Conservation (phyloP, 2,888 invertebrate species). For the Acronicta psi region DNA sequence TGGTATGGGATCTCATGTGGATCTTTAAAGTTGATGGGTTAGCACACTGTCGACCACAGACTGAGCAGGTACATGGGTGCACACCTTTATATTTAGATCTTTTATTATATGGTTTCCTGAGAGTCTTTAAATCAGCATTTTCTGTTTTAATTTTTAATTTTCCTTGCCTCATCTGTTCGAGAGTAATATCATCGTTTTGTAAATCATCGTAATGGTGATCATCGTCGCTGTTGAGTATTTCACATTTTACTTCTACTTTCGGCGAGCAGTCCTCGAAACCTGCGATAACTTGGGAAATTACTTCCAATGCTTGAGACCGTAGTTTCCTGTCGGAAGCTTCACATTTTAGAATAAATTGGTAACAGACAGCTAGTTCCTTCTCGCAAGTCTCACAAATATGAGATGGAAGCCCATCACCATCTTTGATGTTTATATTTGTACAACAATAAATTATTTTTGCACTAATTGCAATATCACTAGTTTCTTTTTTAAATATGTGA, state of each 20-base stretch:
- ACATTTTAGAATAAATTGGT: constrained; percentile 73
- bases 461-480: constrained; percentile 52
- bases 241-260: constrained; percentile 67
- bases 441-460: constrained; percentile 75
- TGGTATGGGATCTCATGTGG: constrained; percentile 76
- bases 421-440: constrained; percentile 62
- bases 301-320: constrained; percentile 46
- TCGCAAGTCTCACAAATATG: constrained; percentile 70
- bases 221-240: constrained; percentile 54
- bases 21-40: constrained; percentile 67
- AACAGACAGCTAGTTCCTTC: constrained; percentile 64
- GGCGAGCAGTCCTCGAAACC: constrained; percentile 32
- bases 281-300: constrained; percentile 18
- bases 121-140: constrained; percentile 14
- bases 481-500: constrained; percentile 63
- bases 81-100: constrained; percentile 47
- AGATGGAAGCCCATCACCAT: constrained; percentile 72
- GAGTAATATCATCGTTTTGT: constrained; percentile 41
- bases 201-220: constrained; percentile 46
- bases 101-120: constrained; percentile 55
- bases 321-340: constrained; percentile 72
- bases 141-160: constrained; percentile 32
- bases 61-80: constrained; percentile 59
- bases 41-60: constrained; percentile 67
- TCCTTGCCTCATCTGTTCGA: constrained; percentile 22